phyloP scores from a whole-genome alignment of 2,113 vertebrate genomes.

The Craseonycteris thonglongyai region DNA sequence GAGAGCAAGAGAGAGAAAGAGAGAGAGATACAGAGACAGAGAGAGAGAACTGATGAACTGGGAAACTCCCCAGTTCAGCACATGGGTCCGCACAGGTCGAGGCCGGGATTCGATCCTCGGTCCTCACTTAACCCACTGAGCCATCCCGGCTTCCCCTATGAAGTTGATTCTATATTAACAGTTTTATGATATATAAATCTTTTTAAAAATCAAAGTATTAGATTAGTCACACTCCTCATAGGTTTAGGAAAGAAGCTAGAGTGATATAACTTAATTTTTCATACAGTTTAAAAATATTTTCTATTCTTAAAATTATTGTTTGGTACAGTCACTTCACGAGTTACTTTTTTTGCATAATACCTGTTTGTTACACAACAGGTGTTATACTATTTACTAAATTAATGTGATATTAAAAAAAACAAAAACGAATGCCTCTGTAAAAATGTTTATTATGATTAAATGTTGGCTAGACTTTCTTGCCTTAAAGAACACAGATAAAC shows the following conservation, averaged over 20 bases:
- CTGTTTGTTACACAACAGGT: neutral
- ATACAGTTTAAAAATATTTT: neutral
- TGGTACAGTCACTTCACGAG: neutral
- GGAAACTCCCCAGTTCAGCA: no score
- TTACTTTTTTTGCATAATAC: neutral
- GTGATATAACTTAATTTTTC: conserved; percentile 11
- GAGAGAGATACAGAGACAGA: no score
- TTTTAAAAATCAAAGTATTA: conserved; percentile 35
- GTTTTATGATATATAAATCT: conserved; percentile 40
- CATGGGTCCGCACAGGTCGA: no score
- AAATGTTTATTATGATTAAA: neutral
- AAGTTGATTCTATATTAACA: conserved; percentile 41
- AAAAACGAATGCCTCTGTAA: neutral
- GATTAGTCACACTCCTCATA: neutral
- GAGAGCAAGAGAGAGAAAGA: no score
- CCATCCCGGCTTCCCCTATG: no score
- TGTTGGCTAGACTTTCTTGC: neutral
- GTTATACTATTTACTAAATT: neutral
- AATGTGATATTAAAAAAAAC: neutral
- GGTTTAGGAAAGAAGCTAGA: neutral
- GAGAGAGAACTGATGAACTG: no score
- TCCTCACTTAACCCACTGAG: no score
- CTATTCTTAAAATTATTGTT: neutral
- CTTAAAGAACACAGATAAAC: neutral
- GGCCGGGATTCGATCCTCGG: no score